Conservation (phyloP, 2,113 vertebrate genomes). For the Cyanoderma ruficeps region DNA sequence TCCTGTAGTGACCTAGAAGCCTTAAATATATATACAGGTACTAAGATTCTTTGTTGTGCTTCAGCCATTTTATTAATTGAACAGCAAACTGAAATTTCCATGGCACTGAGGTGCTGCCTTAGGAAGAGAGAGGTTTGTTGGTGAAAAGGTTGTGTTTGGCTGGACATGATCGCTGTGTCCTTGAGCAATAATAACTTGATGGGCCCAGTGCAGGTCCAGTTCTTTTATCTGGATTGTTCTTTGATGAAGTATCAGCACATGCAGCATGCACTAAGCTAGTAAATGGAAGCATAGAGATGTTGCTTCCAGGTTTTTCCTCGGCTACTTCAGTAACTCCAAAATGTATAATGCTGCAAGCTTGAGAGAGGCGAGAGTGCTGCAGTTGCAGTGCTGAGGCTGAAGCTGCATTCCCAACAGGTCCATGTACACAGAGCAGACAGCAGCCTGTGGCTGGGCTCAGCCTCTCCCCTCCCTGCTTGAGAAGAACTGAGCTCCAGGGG, state of each 20-base stretch:
- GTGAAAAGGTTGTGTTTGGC: background rate
- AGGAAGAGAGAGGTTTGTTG: background rate
- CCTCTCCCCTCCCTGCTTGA: background rate
- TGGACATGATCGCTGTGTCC: accelerated
- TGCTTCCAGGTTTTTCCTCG: accelerated
- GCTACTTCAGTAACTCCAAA: background rate
- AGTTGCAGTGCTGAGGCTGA: background rate
- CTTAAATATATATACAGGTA: background rate
- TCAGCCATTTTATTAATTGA: background rate
- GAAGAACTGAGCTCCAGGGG: background rate
- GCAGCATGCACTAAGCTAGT: background rate
- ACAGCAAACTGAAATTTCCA: background rate
- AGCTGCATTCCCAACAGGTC: accelerated
- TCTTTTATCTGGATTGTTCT: background rate
- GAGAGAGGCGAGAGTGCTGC: background rate
- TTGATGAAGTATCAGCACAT: background rate
- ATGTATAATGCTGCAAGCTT: accelerated
- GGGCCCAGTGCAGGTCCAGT: background rate
- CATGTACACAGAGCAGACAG: accelerated
- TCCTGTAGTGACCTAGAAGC: background rate
- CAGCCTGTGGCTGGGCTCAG: background rate
- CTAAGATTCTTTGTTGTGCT: background rate
- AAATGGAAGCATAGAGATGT: no score
- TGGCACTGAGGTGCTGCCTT: background rate
- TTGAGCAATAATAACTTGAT: background rate